Evolutionary conservation across 2,797 vertebrate species (phyloP).

Genomic region (Telmatherina bonti): DNA sequence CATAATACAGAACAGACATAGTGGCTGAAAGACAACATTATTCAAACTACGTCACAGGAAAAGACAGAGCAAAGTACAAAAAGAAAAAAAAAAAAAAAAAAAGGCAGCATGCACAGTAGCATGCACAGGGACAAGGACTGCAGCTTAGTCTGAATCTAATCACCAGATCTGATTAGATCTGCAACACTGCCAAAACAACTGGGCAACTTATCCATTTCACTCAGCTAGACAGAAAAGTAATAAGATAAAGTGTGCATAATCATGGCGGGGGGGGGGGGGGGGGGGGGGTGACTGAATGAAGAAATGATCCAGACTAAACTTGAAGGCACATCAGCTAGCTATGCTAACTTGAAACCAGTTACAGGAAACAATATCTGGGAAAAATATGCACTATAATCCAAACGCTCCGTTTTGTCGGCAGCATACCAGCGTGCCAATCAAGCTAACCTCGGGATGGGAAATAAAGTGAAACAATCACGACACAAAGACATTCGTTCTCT

Average conservation of each 20-base stretch:
- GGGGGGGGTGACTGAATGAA: neutral
- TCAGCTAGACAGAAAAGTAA: slow-evolving; percentile 7
- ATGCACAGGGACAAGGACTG: slow-evolving; percentile 13
- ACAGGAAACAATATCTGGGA: neutral
- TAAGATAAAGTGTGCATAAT: slow-evolving; percentile 10
- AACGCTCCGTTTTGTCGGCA: slow-evolving; percentile 7
- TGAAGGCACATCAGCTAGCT: slow-evolving; percentile 13
- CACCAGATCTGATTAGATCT: slow-evolving; percentile 4
- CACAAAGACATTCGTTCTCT: too few relatives aligned
- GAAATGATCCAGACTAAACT: slow-evolving; percentile 17
- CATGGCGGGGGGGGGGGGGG: neutral
- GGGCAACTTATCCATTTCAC: slow-evolving; percentile 14
- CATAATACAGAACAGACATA: neutral
- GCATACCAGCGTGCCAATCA: neutral
- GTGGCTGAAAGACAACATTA: neutral
- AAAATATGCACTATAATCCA: neutral
- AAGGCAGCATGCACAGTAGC: neutral
- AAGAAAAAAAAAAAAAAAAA: neutral
- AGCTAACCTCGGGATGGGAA: slow-evolving; percentile 14
- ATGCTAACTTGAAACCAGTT: neutral
- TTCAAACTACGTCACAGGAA: neutral
- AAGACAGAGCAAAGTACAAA: neutral
- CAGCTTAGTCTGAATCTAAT: slow-evolving; percentile 22
- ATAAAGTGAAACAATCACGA: slow-evolving; percentile 38
- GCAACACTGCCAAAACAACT: neutral